Evolutionary conservation across 2,113 vertebrate species (phyloP), one percentile per base, ranked within the genome.

Genomic region (Polypterus senegalus): DNA sequence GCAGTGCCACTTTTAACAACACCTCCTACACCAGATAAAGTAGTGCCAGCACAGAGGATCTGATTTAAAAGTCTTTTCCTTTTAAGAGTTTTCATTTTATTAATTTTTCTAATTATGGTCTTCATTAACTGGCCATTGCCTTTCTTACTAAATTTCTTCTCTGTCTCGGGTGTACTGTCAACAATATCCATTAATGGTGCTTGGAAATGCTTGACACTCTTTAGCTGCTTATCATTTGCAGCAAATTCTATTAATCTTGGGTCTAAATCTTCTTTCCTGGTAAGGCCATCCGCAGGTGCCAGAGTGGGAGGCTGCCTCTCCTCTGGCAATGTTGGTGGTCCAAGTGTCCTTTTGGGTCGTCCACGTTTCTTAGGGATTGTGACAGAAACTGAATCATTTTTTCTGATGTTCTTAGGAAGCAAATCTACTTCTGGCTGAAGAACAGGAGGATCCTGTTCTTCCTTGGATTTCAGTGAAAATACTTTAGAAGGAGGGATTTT

Each of bases 61-160:
- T 89, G 91, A 72, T 90, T 93, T 64, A 96, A 77, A 53, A 97
- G 84, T 58, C 92, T 90, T 78, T 91, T 94, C 70, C 92, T 85
- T 74, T 94, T 96, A 66, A 97, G 77, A 52, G 92, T 98, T 79
- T 97, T 97, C 96, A 96, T 94, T 72, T 91, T 97, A 79, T 97
- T 98, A 80, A 98, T 98, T 73, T 96, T 94, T 6, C 89, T 84
- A 59, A 99, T 96, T 72, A 99, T 86, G 58, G 88, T 92, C 79
- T 91, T 93, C 86, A 97, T 92, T 69, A 95, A 71, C 78, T 97
- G 94, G 65, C 89, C 87, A 46, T 83, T 92, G 70, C 80, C 89
- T 74, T 86, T 91, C 74, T 82, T 89, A 63, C 75, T 77, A 61
- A 92, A 91, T 62, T 84, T 84, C 69, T 73, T 81, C 67, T 82